These are phyloP conservation scores for Lucinisca nassula DNA, from an alignment of 2,888 invertebrate genomes.

Conservation along the genomic window DNA sequence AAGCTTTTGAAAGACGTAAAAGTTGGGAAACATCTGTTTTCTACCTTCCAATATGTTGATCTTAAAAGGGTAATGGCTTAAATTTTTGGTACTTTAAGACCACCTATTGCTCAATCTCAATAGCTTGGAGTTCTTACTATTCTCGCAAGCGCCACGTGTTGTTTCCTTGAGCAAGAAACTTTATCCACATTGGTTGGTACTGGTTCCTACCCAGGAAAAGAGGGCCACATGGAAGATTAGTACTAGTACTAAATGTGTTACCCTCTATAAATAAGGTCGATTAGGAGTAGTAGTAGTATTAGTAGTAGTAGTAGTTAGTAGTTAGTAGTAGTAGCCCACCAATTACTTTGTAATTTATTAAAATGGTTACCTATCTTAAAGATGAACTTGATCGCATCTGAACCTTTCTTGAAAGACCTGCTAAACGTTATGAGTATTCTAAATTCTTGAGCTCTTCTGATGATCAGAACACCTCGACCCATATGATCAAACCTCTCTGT, in stretches of 20 bases:
- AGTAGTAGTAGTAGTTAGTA: neutral
- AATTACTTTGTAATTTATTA: neutral
- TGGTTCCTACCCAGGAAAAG: too few relatives aligned
- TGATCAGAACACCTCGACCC: constrained; percentile 87
- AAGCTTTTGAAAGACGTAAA: too few relatives aligned
- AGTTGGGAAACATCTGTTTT: too few relatives aligned
- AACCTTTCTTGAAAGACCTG: constrained; percentile 60
- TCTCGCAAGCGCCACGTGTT: too few relatives aligned
- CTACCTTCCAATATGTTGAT: too few relatives aligned
- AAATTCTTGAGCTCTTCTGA: constrained; percentile 87
- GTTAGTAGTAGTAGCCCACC: neutral
- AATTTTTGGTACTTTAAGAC: too few relatives aligned
- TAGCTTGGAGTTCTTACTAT: too few relatives aligned
- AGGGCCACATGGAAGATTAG: neutral
- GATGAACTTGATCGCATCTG: constrained; percentile 72
- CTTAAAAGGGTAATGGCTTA: too few relatives aligned
- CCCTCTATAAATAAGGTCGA: neutral
- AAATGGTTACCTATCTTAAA: constrained; percentile 76
- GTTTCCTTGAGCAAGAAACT: too few relatives aligned
- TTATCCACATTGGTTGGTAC: too few relatives aligned
- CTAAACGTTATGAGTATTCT: constrained; percentile 73
- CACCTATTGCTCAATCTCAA: too few relatives aligned
- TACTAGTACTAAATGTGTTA: neutral
- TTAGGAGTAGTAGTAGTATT: neutral
- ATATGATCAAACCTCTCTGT: constrained; percentile 66